Base-by-base conservation (phyloP, 2,113 vertebrate genomes). In the Fulmarus glacialis region DNA sequence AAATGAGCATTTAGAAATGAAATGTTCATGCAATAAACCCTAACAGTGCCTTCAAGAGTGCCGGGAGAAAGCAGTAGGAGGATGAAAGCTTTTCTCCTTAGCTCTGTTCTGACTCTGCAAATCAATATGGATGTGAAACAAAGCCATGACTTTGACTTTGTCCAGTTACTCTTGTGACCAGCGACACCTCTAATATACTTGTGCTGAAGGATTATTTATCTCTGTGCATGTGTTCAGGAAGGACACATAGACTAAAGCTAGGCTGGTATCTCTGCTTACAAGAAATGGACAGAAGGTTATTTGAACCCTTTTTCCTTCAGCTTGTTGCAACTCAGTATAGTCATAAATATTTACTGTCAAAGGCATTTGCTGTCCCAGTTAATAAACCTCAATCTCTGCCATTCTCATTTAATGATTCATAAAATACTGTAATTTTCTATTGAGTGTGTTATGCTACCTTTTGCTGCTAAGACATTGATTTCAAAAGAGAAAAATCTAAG, bases 321-420 rank as follows among this genome's bases (percentile, higher is more conserved):
- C 29, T 79, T 70, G 21, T 66, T 93, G 55, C 50, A 82, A 43
- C 11, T 89, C 5, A 12, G 3, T 36, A 14, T 10, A 71, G 52
- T 43, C 3, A 30, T 90, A 94, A 97, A 90, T 95, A 92, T 92
- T 95, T 96, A 82, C 32, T 36, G 24, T 63, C 27, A 29, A 59
- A 82, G 52, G 36, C 40, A 82, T 60, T 63, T 93, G 21, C 73
- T 84, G 70, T 78, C 77, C 56, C 36, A 23, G 27, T 60, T 78
- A 89, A 88, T 93, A 75, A 93, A 89, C 70, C 30, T 94, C 77
- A 32, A 10, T 92, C 45, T 83, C 63, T 89, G 43, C 56, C 53
- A 13, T 79, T 84, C 62, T 89, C 36, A 58, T 84, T 91, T 87
- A 91, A 89, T 68, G 89, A 95, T 94, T 91, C 91, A 91, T 94